phyloP scores from a whole-genome alignment of 2,888 invertebrate genomes.

The Lasioglossum pauxillum region DNA sequence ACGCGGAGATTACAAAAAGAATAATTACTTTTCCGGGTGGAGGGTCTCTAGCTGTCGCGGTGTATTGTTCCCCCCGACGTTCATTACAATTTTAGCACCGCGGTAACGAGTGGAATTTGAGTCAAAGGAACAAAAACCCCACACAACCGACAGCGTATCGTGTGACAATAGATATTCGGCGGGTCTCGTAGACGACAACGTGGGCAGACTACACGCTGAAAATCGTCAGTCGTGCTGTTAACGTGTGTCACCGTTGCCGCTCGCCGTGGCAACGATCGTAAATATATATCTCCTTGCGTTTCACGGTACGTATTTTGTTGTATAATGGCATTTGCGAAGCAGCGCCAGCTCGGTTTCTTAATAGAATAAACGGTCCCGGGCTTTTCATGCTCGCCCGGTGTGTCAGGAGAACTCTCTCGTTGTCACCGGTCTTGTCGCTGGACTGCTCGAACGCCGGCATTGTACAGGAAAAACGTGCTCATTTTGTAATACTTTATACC shows the following conservation, averaged over 20 bases:
- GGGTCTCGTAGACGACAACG: conserved; percentile 55
- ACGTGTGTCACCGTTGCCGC: conserved; percentile 58
- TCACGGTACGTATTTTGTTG: conserved; percentile 54
- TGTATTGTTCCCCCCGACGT: background rate
- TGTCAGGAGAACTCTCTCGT: conserved; percentile 19
- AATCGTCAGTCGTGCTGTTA: conserved; percentile 64
- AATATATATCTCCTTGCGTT: conserved; percentile 51
- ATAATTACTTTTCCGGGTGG: background rate
- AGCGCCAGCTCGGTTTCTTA: conserved; percentile 47
- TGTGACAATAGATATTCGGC: conserved; percentile 63
- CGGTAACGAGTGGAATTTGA: conserved; percentile 42
- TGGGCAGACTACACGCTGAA: conserved; percentile 62
- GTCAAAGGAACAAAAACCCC: conserved; percentile 43
- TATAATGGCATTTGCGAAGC: conserved; percentile 44
- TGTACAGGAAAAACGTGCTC: background rate
- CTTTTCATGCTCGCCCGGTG: conserved; percentile 23
- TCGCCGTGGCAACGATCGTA: conserved; percentile 41
- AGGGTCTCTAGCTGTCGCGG: background rate
- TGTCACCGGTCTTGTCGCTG: conserved; percentile 4
- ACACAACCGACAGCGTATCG: conserved; percentile 56
- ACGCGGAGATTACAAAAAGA: background rate
- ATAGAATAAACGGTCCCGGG: conserved; percentile 26
- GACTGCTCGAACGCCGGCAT: background rate
- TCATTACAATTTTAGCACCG: conserved; percentile 28
- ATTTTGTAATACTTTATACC: conserved; percentile 3